Percentiles rank a stretch among this genome's conserved stretches.
phyloP scores from a whole-genome alignment of 92 coral and sea anemone genomes.

The Ricordea florida region DNA sequence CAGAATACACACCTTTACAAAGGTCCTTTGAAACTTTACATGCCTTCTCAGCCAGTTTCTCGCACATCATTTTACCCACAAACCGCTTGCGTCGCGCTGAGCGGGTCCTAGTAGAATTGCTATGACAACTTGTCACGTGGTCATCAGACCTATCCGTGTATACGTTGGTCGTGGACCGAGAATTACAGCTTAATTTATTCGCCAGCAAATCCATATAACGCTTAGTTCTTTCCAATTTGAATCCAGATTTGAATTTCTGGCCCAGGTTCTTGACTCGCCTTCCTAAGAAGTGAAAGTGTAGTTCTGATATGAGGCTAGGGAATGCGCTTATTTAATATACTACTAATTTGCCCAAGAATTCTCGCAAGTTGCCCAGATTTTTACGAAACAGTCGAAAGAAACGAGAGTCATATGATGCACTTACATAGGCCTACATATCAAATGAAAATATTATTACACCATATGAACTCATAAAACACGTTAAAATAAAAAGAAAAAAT shows the following conservation, averaged over 20 bases:
- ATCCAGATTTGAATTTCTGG: slow-evolving; percentile 31
- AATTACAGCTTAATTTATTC: slow-evolving; percentile 11
- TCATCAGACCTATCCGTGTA: neutral
- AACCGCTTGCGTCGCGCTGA: slow-evolving; percentile 47
- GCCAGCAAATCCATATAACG: slow-evolving; percentile 55
- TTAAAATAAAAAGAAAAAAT: too few relatives aligned
- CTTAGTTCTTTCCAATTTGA: slow-evolving; percentile 37
- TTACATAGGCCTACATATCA: too few relatives aligned
- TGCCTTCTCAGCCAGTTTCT: slow-evolving; percentile 54
- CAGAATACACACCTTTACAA: slow-evolving; percentile 64
- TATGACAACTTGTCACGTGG: too few relatives aligned
- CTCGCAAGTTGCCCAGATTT: too few relatives aligned
- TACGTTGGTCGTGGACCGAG: neutral
- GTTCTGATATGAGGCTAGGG: too few relatives aligned
- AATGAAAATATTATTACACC: too few relatives aligned
- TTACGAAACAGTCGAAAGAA: too few relatives aligned
- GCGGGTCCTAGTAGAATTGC: neutral
- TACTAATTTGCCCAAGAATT: too few relatives aligned
- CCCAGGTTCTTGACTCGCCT: slow-evolving; percentile 35
- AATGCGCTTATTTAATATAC: too few relatives aligned
- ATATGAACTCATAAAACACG: too few relatives aligned
- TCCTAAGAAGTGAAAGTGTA: slow-evolving; percentile 26
- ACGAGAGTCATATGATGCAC: too few relatives aligned
- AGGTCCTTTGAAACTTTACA: slow-evolving; percentile 26
- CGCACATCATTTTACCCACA: slow-evolving; percentile 62